Conservation (phyloP, 2,888 invertebrate species). For the Ophion costatus region DNA sequence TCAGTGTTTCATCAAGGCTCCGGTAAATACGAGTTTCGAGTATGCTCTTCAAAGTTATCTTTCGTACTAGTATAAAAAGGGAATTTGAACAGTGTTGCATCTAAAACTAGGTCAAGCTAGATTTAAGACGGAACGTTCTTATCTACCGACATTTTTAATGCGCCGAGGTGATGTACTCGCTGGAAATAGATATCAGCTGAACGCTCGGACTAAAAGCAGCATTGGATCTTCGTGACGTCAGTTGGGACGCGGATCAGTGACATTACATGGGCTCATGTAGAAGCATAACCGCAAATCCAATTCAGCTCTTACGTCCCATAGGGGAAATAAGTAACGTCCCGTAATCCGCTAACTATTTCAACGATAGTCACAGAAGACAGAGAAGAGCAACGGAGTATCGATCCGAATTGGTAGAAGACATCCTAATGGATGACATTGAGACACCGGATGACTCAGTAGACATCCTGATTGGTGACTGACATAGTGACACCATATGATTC, state of each 20-base stretch:
- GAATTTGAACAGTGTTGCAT: not conserved
- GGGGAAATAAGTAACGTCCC: conserved; percentile 7
- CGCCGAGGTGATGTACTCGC: not conserved
- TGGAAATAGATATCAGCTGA: not conserved
- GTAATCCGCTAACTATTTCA: not conserved
- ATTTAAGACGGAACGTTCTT: not conserved
- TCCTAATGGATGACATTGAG: not conserved
- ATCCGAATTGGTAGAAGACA: conserved; percentile 18
- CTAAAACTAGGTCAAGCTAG: not conserved
- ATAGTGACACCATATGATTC: not conserved
- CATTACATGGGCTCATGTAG: conserved; percentile 30
- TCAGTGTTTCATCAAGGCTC: not conserved
- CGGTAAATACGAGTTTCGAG: not conserved
- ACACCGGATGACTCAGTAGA: too few species aligned
- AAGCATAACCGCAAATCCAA: conserved; percentile 26
- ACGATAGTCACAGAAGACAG: not conserved
- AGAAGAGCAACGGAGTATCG: not conserved
- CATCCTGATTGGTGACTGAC: too few species aligned
- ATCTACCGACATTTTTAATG: not conserved
- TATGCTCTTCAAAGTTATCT: not conserved
- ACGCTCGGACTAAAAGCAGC: not conserved
- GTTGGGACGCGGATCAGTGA: not conserved
- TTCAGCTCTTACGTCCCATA: conserved; percentile 15
- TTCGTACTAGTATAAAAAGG: not conserved
- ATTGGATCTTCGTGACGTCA: not conserved